Evolutionary conservation across 2,113 vertebrate genomes (phyloP).

Genomic region (Myiopsitta monachus): DNA sequence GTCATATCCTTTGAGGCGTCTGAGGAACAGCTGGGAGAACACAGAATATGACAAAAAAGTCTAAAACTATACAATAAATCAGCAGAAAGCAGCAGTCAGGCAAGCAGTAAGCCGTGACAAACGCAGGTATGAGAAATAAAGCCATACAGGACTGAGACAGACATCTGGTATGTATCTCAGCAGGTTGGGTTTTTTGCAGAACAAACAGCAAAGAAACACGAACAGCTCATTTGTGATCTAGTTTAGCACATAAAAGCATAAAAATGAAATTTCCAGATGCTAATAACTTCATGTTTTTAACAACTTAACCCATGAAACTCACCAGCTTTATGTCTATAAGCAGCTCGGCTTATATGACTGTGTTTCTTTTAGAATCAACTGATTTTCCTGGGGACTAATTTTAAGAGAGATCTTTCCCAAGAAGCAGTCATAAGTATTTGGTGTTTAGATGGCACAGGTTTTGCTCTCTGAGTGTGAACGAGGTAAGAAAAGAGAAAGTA

Average conservation of each 20-base stretch:
- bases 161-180: background rate
- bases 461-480: background rate
- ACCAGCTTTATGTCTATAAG: background rate
- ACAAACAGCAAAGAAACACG: background rate
- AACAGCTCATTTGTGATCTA: background rate
- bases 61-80: background rate
- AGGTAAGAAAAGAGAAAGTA: background rate
- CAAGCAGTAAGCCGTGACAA: background rate
- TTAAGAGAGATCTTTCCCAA: background rate
- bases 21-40: background rate
- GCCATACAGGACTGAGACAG: background rate
- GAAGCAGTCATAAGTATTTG: background rate
- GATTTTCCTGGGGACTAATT: background rate
- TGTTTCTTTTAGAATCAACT: background rate
- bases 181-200: background rate
- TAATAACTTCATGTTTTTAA: background rate
- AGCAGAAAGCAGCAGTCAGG: background rate
- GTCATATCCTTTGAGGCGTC: background rate
- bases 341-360: background rate
- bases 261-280: background rate
- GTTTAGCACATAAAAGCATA: background rate
- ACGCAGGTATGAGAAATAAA: constrained; percentile 15
- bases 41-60: background rate
- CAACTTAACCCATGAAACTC: background rate
- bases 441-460: background rate